Evolutionary conservation across 2,888 invertebrate genomes (phyloP).

Genomic region (Dryobota labecula): DNA sequence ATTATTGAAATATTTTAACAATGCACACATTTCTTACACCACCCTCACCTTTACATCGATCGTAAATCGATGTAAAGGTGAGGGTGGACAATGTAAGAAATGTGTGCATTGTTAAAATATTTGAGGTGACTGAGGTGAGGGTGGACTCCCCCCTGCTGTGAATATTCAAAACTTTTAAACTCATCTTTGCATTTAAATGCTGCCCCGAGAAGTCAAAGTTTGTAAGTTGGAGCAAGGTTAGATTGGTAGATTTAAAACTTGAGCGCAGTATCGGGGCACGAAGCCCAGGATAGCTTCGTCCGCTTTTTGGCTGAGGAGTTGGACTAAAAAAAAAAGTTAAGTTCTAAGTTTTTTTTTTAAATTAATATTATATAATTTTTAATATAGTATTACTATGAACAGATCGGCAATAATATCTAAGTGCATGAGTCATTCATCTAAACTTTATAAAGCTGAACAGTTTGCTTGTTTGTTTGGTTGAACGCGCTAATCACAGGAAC

Average conservation of each 20-base stretch:
- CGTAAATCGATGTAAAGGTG: not conserved
- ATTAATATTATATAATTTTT: not conserved
- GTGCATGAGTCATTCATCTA: too few species aligned
- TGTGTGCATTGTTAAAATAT: too few species aligned
- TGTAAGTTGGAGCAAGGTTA: not conserved
- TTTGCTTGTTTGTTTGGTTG: too few species aligned
- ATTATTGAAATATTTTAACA: not conserved
- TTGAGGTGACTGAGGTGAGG: too few species aligned
- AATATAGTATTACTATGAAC: too few species aligned
- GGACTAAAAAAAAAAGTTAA: too few species aligned
- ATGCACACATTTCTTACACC: not conserved
- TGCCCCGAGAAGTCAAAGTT: slow-evolving; percentile 22
- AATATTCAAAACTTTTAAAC: slow-evolving; percentile 20
- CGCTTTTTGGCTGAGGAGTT: not conserved
- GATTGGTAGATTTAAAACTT: slow-evolving; percentile 13
- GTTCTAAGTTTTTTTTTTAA: too few species aligned
- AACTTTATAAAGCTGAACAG: too few species aligned
- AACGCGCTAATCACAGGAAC: too few species aligned
- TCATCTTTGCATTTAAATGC: slow-evolving; percentile 23
- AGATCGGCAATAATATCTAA: too few species aligned
- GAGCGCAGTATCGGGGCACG: not conserved
- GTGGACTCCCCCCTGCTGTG: not conserved
- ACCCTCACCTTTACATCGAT: not conserved
- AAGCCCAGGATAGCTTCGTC: too few species aligned
- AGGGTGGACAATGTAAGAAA: too few species aligned